Conservation (phyloP, 1,140 invertebrate species). For the Bombyx mandarina region DNA sequence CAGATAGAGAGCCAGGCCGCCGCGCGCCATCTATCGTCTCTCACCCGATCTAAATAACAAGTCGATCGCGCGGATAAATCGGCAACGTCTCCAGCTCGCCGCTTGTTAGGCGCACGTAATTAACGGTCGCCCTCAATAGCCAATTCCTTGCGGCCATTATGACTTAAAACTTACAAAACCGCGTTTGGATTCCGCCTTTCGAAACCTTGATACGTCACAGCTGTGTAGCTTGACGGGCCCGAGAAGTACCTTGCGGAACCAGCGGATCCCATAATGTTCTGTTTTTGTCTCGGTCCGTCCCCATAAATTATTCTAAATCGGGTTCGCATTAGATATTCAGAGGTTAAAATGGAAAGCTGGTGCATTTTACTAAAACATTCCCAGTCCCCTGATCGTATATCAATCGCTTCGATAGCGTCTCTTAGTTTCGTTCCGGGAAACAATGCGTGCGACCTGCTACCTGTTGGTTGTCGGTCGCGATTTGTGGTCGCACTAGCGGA, state of each 20-base stretch:
- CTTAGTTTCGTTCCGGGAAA: slow-evolving; percentile 43
- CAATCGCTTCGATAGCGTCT: slow-evolving; percentile 49
- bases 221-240: slow-evolving; percentile 13
- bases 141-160: slow-evolving; percentile 47
- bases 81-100: slow-evolving; percentile 36
- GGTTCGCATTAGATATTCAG: slow-evolving; percentile 62
- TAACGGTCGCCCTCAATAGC: slow-evolving; percentile 48
- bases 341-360: slow-evolving; percentile 44
- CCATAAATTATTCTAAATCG: slow-evolving; percentile 63
- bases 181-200: background rate
- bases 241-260: slow-evolving; percentile 28
- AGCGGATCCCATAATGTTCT: slow-evolving; percentile 47
- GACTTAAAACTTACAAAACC: slow-evolving; percentile 30
- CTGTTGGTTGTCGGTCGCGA: slow-evolving; percentile 37
- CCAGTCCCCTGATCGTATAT: slow-evolving; percentile 49
- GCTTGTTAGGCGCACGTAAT: slow-evolving; percentile 54
- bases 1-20: slow-evolving; percentile 34
- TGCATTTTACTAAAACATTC: slow-evolving; percentile 54
- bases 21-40: slow-evolving; percentile 51
- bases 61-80: slow-evolving; percentile 51
- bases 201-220: slow-evolving; percentile 11
- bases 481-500: slow-evolving; percentile 25
- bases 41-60: slow-evolving; percentile 51
- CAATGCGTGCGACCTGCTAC: slow-evolving; percentile 49
- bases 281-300: slow-evolving; percentile 48